A percentile compares a stretch with the other conserved stretches of the same genome.
Evolutionary conservation across 2,888 invertebrate species (phyloP).

Genomic region (Calliopum simillimum): DNA sequence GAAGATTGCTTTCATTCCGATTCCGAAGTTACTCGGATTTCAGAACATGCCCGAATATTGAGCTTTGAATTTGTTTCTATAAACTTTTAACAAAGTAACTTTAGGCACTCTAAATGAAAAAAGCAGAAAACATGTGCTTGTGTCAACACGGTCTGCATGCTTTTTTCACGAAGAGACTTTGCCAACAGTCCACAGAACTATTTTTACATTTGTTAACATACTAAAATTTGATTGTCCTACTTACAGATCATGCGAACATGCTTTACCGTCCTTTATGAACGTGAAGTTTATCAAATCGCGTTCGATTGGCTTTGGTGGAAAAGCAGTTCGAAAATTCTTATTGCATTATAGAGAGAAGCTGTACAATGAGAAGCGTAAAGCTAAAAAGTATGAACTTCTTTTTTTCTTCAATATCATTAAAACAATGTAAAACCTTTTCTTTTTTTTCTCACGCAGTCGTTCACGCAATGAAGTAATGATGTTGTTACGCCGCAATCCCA

Average conservation of each 20-base stretch:
- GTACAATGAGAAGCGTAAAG: slow-evolving; percentile 71
- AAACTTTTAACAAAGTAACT: no score
- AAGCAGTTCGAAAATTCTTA: slow-evolving; percentile 75
- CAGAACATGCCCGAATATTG: no score
- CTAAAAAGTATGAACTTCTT: slow-evolving; percentile 68
- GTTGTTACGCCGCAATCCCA: slow-evolving; percentile 80
- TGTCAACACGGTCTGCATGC: no score
- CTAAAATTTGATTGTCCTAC: slow-evolving; percentile 15
- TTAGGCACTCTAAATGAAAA: no score
- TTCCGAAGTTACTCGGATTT: no score
- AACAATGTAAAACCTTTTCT: background rate
- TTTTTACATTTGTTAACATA: no score
- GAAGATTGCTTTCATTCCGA: no score
- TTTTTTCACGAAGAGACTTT: no score
- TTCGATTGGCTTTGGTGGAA: slow-evolving; percentile 70
- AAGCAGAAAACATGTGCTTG: no score
- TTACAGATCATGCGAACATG: slow-evolving; percentile 71
- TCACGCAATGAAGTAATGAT: slow-evolving; percentile 77
- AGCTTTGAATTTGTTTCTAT: no score
- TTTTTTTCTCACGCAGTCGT: slow-evolving; percentile 63
- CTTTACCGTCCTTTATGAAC: slow-evolving; percentile 77
- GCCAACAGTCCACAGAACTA: no score
- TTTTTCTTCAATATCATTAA: background rate
- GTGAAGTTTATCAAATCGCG: slow-evolving; percentile 73
- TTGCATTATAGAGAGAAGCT: slow-evolving; percentile 76